phyloP scores from a whole-genome alignment of 1,140 invertebrate species.

The Teleogryllus occipitalis region DNA sequence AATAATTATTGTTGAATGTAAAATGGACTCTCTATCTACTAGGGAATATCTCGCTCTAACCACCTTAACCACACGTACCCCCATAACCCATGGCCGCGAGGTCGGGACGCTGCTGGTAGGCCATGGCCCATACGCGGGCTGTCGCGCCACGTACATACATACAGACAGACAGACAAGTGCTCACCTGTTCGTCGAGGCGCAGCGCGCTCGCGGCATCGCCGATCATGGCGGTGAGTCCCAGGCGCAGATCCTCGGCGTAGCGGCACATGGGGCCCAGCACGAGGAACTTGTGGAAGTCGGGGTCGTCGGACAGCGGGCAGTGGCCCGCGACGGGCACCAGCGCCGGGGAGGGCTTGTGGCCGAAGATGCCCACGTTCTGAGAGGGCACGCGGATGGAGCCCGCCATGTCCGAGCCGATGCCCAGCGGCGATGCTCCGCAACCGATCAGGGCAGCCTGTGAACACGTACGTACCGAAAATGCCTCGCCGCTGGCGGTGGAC shows the following conservation, averaged over 20 bases:
- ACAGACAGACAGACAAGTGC: no score
- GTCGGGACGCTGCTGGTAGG: no score
- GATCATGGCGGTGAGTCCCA: constrained; percentile 63
- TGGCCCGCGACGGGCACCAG: constrained; percentile 48
- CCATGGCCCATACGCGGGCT: no score
- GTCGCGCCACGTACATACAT: no score
- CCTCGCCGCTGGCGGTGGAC: no score
- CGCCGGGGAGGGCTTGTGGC: constrained; percentile 29
- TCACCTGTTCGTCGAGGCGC: constrained; percentile 17
- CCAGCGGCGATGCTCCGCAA: constrained; percentile 63
- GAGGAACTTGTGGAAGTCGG: constrained; percentile 35
- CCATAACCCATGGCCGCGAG: no score
- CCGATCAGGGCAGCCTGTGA: constrained; percentile 56
- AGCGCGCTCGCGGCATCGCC: constrained; percentile 39
- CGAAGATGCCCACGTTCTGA: constrained; percentile 70
- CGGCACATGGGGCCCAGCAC: constrained; percentile 83
- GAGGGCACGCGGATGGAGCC: constrained; percentile 82
- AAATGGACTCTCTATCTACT: no score
- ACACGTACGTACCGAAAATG: not conserved
- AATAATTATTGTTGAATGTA: no score
- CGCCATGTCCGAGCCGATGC: constrained; percentile 67
- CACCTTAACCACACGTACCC: no score
- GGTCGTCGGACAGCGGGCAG: constrained; percentile 42
- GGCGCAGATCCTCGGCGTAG: constrained; percentile 74
- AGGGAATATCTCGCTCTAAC: no score